Evolutionary conservation across 2,888 invertebrate species (phyloP), one percentile per base, ranked within the genome.

Genomic region (Yponomeuta evonymella): DNA sequence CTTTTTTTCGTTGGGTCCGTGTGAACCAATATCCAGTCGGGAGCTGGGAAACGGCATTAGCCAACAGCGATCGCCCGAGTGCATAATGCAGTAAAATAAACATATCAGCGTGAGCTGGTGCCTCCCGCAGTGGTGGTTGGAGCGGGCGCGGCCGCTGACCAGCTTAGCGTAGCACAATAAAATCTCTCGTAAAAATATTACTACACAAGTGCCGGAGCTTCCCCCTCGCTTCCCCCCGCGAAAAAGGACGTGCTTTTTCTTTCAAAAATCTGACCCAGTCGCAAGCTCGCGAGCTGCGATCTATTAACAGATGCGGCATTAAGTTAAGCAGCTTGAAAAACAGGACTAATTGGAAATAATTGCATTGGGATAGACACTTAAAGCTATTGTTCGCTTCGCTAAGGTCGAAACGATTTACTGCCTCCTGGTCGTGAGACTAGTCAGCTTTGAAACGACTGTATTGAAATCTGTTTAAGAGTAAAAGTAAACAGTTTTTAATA

Each of bases 241-340:
- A 88, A 86, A 87, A 87, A 89, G 88, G 88, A 89, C 89, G 89
- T 88, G 86, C 88, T 89, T 89, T 90, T 90, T 90, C 88, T 89
- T 85, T 84, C 81, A 80, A 79, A 83, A 83, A 87, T 86, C 85
- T 86, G 83, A 83, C 83, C 80, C 85, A 83, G 85, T 86, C 85
- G 83, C 80, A 79, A 69, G 12, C 3, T 33, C 3, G 33, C 63
- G n/a, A 12, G 33, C 66, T 66, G 33, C 12, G 36, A 43, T 43
- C 6, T 43, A 43, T 43, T 43, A 33, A 43, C 43, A 43, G 9
- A 43, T 43, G 43, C 43, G 43, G 43, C 43, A 43, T 43, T 8
- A 43, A 43, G 5, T 43, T 43, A 43, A 43, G 43, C 6, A 6
- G 43, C 43, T 43, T 43, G 43, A 6, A 43, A 43, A 43, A 43